These are phyloP conservation scores for Amphipyra tragopoginis DNA, from an alignment of 2,888 invertebrate genomes.

Conservation along the genomic window DNA sequence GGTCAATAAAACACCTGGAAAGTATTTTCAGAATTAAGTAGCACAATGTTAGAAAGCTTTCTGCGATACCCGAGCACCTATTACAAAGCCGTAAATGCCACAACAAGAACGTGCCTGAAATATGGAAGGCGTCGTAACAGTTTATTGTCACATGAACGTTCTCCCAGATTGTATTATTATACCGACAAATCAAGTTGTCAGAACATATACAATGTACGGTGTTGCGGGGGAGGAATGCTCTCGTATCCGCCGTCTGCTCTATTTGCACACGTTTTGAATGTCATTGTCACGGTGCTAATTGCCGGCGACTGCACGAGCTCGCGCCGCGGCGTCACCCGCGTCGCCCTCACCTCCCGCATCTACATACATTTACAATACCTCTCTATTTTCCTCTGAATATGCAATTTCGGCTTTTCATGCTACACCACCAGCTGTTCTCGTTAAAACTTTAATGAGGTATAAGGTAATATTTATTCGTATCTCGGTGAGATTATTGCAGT, in stretches of 20 bases:
- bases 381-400: slow-evolving; percentile 63
- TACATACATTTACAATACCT: slow-evolving; percentile 66
- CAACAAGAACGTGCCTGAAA: slow-evolving; percentile 57
- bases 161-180: slow-evolving; percentile 56
- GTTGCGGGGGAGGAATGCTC: slow-evolving; percentile 54
- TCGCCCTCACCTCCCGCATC: slow-evolving; percentile 55
- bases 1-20: slow-evolving; percentile 24
- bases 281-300: slow-evolving; percentile 87
- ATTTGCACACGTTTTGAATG: slow-evolving; percentile 88
- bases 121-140: slow-evolving; percentile 54
- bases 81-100: slow-evolving; percentile 57
- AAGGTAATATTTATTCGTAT: slow-evolving; percentile 59
- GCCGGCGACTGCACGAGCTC: slow-evolving; percentile 67
- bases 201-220: slow-evolving; percentile 34
- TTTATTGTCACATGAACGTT: slow-evolving; percentile 53
- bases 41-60: slow-evolving; percentile 34
- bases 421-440: slow-evolving; percentile 58
- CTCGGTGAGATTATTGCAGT: slow-evolving; percentile 53
- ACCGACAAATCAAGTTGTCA: slow-evolving; percentile 57
- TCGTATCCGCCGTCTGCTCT: slow-evolving; percentile 67
- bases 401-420: slow-evolving; percentile 64
- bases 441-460: slow-evolving; percentile 66
- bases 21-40: slow-evolving; percentile 30
- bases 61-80: slow-evolving; percentile 37
- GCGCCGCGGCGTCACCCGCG: slow-evolving; percentile 45